Evolutionary conservation across 2,797 vertebrate species (phyloP).

Genomic region (Halcyon leucocephala): DNA sequence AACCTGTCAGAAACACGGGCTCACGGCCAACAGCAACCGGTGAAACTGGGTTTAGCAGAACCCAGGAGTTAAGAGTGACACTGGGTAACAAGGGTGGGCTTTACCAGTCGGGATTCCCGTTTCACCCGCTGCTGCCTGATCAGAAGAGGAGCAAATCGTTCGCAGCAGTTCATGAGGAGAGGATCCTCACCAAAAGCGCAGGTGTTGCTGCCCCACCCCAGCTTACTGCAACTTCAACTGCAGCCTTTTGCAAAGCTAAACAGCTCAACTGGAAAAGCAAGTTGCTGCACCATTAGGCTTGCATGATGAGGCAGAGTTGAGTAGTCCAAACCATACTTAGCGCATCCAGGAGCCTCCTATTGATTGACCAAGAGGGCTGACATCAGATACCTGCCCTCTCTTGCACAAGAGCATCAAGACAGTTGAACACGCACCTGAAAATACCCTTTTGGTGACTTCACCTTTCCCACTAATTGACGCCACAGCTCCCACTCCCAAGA

Average conservation of each 20-base stretch:
- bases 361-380: slow-evolving; percentile 62
- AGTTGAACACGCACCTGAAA: slow-evolving; percentile 32
- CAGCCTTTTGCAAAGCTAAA: slow-evolving; percentile 22
- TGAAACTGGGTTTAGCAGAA: not conserved
- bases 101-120: not conserved
- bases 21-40: not conserved
- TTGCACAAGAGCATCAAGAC: slow-evolving; percentile 54
- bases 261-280: slow-evolving; percentile 59
- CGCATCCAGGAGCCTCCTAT: slow-evolving; percentile 47
- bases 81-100: not conserved
- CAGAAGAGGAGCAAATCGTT: not conserved
- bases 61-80: fast-evolving
- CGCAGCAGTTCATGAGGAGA: slow-evolving; percentile 8
- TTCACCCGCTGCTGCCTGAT: not conserved
- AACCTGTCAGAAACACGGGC: not conserved
- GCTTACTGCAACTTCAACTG: slow-evolving; percentile 24
- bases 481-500: slow-evolving; percentile 15
- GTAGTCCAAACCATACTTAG: not conserved
- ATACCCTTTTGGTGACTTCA: slow-evolving; percentile 61
- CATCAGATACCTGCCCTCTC: slow-evolving; percentile 53
- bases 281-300: slow-evolving; percentile 41
- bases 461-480: not conserved
- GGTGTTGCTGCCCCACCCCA: slow-evolving; percentile 62
- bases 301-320: slow-evolving; percentile 55
- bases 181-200: slow-evolving; percentile 18